phyloP scores from a whole-genome alignment of 2,888 invertebrate species.

The Oegoconia quadripuncta region DNA sequence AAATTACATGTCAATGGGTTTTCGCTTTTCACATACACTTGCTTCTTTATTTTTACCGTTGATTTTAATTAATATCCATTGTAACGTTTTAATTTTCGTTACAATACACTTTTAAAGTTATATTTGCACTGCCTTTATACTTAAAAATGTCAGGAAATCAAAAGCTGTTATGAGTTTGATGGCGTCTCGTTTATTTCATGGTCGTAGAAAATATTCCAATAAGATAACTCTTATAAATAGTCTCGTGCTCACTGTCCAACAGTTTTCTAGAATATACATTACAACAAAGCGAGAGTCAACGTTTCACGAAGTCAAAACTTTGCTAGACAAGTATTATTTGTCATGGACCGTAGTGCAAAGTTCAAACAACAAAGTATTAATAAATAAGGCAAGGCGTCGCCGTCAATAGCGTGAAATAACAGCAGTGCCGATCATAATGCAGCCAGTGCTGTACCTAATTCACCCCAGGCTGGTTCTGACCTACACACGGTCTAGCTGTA shows the following conservation, averaged over 20 bases:
- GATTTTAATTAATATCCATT: too few relatives aligned
- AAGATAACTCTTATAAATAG: conserved; percentile 32
- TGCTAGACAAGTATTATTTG: conserved; percentile 47
- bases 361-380: conserved; percentile 48
- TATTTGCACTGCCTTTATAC: too few relatives aligned
- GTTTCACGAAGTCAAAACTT: conserved; percentile 24
- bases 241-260: conserved; percentile 38
- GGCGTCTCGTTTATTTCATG: too few relatives aligned
- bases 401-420: conserved; percentile 54
- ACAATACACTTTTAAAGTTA: too few relatives aligned
- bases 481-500: conserved; percentile 25
- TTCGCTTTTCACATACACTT: not conserved
- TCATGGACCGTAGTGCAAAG: conserved; percentile 45
- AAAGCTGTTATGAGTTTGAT: too few relatives aligned
- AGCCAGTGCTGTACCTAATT: conserved; percentile 27
- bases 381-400: conserved; percentile 43
- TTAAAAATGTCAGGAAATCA: too few relatives aligned
- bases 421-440: conserved; percentile 40
- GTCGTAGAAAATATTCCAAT: too few relatives aligned
- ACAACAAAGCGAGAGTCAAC: conserved; percentile 23
- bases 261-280: conserved; percentile 46
- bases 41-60: too few relatives aligned
- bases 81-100: too few relatives aligned
- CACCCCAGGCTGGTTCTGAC: conserved; percentile 32
- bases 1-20: conserved; percentile 41